phyloP scores from a whole-genome alignment of 2,888 invertebrate genomes.

The Acrobasis consociella region DNA sequence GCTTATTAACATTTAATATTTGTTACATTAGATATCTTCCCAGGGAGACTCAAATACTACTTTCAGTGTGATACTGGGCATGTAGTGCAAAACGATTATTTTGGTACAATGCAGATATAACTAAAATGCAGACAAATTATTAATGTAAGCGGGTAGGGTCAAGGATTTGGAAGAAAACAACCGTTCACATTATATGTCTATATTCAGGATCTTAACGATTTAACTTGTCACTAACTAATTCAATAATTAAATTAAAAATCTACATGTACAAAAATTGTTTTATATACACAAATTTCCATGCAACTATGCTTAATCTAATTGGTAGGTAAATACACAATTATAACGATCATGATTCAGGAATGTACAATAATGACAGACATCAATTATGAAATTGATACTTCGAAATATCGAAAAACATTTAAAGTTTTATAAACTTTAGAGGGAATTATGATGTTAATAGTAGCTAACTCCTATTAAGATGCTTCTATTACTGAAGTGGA shows the following conservation, averaged over 20 bases:
- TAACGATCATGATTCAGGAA: conserved; percentile 56
- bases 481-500: conserved; percentile 31
- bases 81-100: too few relatives aligned
- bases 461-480: conserved; percentile 46
- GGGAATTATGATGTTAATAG: conserved; percentile 42
- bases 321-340: conserved; percentile 62
- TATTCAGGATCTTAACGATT: conserved; percentile 77
- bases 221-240: conserved; percentile 75
- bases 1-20: too few relatives aligned
- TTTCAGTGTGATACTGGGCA: too few relatives aligned
- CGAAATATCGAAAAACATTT: conserved; percentile 44
- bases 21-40: too few relatives aligned
- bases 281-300: conserved; percentile 78
- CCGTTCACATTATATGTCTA: conserved; percentile 66
- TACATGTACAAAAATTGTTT: conserved; percentile 80
- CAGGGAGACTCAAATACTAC: too few relatives aligned
- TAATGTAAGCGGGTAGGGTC: too few relatives aligned
- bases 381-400: conserved; percentile 52
- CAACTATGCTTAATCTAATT: conserved; percentile 68
- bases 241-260: conserved; percentile 76
- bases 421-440: conserved; percentile 47
- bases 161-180: conserved; percentile 7
- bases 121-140: too few relatives aligned
- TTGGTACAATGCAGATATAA: too few relatives aligned
- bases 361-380: conserved; percentile 64